Evolutionary conservation across 2,888 invertebrate species (phyloP), one percentile per base, ranked within the genome.

Genomic region (Lymantria monacha): DNA sequence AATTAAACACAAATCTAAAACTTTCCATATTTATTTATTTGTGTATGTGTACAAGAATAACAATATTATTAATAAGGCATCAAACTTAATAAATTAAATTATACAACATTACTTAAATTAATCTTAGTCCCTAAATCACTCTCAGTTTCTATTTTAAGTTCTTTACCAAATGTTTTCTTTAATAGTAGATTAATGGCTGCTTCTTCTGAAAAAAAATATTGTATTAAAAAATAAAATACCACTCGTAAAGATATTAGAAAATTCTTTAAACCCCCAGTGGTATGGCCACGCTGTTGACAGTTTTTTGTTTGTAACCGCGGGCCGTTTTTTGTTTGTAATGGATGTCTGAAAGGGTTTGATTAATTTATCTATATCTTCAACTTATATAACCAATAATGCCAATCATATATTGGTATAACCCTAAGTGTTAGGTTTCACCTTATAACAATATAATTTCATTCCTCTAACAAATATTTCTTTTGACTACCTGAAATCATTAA

Each of bases 121-220:
- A 91, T 72, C 70, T 90, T 88, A 63, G 76, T 79, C 38, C 73
- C 79, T 74, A 91, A 74, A 69, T 92, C 91, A 72, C 82, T 80
- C 67, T 91, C 91, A 14, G 72, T 87, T 75, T 90, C 85, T 61
- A 93, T 93, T 75, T 82, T 90, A 43, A 92, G 75, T 75, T 93
- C 91, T 61, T 91, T 92, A 63, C 85, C 90, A 64, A 94, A 91
- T 42, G 93, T 91, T 71, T 92, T 92, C 66, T 91, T 92, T 37
- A 94, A 86, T 66, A 93, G 87, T 63, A 92, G 76, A 66, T 93
- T 92, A 57, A 94, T 93, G 57, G 93, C 93, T 40, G 87, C 87
- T 79, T 94, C 93, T 81, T 93, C 94, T 94, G 91, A 52, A 93
- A 85, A n/a, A n/a, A 40, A 57, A 58, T 51, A 62, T 51, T 3